Percentiles rank a stretch among this genome's conserved stretches.
phyloP scores from a whole-genome alignment of 2,888 invertebrate genomes.

The Gisinianus flammeolus region DNA sequence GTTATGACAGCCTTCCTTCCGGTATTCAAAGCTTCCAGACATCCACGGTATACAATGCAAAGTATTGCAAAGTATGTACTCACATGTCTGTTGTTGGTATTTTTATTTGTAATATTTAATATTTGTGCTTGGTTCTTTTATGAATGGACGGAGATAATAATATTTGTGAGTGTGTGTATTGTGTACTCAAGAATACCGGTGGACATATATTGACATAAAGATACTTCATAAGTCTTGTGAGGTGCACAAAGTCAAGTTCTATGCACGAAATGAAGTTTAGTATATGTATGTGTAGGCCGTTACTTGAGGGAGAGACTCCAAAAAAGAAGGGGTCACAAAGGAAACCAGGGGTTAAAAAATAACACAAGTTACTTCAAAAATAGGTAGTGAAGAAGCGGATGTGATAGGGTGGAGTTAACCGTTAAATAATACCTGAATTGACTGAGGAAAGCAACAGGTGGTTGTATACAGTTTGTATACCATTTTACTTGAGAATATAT shows the following conservation, averaged over 20 bases:
- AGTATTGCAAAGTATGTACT: not conserved
- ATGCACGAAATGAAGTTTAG: not conserved
- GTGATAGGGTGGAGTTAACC: constrained; percentile 58
- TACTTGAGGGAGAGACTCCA: not conserved
- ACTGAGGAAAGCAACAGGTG: constrained; percentile 56
- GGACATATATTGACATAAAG: not conserved
- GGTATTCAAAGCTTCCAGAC: constrained; percentile 1
- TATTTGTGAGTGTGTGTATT: constrained; percentile 3
- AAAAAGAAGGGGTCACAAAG: constrained; percentile 31
- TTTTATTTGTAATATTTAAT: not conserved
- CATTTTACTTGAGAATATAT: not conserved
- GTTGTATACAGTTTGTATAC: constrained; percentile 17
- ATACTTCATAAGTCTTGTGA: too few relatives aligned
- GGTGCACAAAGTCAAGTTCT: not conserved
- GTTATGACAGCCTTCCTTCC: constrained; percentile 45
- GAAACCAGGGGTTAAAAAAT: constrained; percentile 35
- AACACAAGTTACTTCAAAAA: constrained; percentile 19
- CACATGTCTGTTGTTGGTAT: not conserved
- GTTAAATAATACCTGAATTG: constrained; percentile 49
- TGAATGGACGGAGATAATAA: not conserved
- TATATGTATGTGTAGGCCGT: constrained; percentile 7
- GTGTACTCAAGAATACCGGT: not conserved
- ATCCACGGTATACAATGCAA: not conserved
- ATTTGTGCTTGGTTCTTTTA: not conserved
- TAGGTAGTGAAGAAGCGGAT: constrained; percentile 48